Conservation (phyloP, 2,113 vertebrate species). For the Cyprinus carpio region DNA sequence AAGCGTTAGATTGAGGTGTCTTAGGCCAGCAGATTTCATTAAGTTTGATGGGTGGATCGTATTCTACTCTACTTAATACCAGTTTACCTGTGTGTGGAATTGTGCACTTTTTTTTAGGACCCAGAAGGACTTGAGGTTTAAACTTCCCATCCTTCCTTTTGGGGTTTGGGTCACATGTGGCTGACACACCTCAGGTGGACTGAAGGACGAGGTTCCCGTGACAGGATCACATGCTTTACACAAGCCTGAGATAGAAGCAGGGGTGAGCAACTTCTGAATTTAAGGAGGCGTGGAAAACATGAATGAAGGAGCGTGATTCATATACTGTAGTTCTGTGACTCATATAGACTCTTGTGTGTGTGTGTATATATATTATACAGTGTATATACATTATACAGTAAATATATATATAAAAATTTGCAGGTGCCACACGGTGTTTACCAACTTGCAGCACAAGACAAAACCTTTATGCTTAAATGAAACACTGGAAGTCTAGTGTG, state of each 20-base stretch:
- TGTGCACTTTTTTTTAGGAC: neutral
- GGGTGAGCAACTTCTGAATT: neutral
- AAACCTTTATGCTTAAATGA: no score
- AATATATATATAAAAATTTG: no score
- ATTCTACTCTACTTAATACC: neutral
- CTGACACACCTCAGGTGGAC: conserved; percentile 60
- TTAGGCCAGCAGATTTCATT: neutral
- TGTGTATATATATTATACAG: no score
- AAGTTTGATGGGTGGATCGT: neutral
- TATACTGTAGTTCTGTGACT: no score
- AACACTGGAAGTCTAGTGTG: neutral
- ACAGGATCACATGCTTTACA: conserved; percentile 61
- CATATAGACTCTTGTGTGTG: no score
- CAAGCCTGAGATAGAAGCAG: conserved; percentile 34
- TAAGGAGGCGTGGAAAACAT: neutral
- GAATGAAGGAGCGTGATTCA: no score
- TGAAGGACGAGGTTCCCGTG: conserved; percentile 49
- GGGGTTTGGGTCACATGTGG: conserved; percentile 48
- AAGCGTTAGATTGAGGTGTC: neutral
- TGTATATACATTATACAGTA: no score
- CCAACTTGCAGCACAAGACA: no score
- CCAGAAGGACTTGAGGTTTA: neutral
- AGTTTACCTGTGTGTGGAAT: neutral
- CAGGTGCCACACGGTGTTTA: no score
- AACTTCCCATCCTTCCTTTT: neutral